Evolutionary conservation across 2,797 vertebrate species (phyloP).

Genomic region (Chrysocyon brachyurus): DNA sequence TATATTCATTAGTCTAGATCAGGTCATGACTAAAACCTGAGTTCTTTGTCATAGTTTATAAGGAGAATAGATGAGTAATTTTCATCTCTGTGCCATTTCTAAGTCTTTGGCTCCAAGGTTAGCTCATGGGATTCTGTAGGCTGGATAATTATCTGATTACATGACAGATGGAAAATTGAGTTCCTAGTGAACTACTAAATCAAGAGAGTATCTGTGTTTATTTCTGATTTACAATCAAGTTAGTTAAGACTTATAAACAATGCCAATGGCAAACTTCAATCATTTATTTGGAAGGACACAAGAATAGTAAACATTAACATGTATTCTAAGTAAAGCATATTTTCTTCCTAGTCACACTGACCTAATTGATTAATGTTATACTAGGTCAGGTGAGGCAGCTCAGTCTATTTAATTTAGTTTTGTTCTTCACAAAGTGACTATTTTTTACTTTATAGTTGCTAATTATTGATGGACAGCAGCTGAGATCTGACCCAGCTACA

Average conservation of each 20-base stretch:
- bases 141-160: not conserved
- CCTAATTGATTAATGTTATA: slow-evolving; percentile 5
- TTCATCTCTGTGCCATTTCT: not conserved
- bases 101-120: not conserved
- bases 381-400: not conserved
- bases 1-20: not conserved
- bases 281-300: not conserved
- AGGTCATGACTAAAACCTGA: not conserved
- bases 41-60: not conserved
- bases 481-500: slow-evolving; percentile 95
- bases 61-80: not conserved
- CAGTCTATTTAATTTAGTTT: not conserved
- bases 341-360: slow-evolving; percentile 3
- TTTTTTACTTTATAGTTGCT: slow-evolving; percentile 91
- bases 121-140: not conserved
- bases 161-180: not conserved
- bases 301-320: not conserved
- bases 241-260: not conserved
- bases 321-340: not conserved
- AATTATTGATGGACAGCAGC: slow-evolving; percentile 98
- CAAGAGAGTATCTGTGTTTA: not conserved
- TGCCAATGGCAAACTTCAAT: not conserved
- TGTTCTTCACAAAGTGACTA: slow-evolving; percentile 66
- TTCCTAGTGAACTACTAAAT: not conserved
- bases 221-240: not conserved